A percentile compares a stretch with the other conserved stretches of the same genome.
phyloP scores from a whole-genome alignment of 2,797 vertebrate species.

The Yasuhikotakia modesta region DNA sequence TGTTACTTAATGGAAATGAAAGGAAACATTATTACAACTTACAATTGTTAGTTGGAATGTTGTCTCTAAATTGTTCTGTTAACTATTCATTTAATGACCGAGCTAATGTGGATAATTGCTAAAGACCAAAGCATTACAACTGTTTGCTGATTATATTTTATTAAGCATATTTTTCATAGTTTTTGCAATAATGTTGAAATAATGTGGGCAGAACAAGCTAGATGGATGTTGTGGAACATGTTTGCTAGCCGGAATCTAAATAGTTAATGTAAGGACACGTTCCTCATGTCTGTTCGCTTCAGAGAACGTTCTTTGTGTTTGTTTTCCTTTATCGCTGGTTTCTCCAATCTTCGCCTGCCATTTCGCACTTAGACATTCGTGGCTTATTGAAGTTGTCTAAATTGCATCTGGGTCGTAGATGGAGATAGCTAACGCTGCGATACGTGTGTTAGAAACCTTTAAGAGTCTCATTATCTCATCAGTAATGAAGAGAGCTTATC shows the following conservation, averaged over 20 bases:
- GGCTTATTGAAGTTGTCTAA: constrained; percentile 25
- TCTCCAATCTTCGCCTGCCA: neutral
- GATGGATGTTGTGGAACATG: neutral
- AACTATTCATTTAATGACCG: neutral
- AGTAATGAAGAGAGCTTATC: constrained; percentile 34
- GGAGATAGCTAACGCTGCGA: constrained; percentile 24
- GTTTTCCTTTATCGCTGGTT: neutral
- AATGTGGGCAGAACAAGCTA: neutral
- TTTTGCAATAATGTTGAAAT: neutral
- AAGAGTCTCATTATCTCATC: constrained; percentile 41
- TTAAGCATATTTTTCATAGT: neutral
- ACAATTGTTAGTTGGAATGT: no score
- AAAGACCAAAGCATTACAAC: neutral
- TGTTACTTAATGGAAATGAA: no score
- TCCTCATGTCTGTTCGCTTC: neutral
- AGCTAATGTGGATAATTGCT: neutral
- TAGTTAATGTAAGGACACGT: neutral
- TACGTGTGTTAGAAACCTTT: constrained; percentile 26
- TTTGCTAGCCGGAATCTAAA: neutral
- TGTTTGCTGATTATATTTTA: neutral
- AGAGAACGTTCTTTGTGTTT: constrained; percentile 3
- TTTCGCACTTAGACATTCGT: constrained; percentile 15
- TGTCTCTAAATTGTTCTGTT: neutral
- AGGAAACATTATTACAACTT: no score
- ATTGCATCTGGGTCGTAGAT: constrained; percentile 18